phyloP scores from a whole-genome alignment of 1,140 invertebrate genomes.

The Periplaneta americana region DNA sequence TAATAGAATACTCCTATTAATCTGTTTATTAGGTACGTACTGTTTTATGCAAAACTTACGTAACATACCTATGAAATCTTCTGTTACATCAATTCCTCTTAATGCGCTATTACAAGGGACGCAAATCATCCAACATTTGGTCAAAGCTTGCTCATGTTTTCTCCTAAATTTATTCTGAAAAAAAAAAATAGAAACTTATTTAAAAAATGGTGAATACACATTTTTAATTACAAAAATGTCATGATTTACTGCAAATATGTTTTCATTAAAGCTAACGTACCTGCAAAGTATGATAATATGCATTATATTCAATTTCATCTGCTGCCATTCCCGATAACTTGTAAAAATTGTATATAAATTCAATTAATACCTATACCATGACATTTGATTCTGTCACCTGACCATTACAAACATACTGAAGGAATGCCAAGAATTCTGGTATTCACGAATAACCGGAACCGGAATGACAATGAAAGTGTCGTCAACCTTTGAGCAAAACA shows the following conservation, averaged over 20 bases:
- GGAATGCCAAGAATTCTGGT: too few species aligned
- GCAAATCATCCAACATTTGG: constrained; percentile 29
- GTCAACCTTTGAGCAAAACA: too few species aligned
- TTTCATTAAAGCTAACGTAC: constrained; percentile 16
- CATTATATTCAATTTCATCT: constrained; percentile 27
- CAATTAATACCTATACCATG: background rate
- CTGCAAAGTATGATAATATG: constrained; percentile 24
- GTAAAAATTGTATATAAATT: background rate
- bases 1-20: too few species aligned
- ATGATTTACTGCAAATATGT: background rate
- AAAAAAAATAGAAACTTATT: background rate
- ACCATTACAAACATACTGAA: background rate
- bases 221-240: background rate
- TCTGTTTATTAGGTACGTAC: too few species aligned
- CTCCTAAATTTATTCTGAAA: constrained; percentile 25
- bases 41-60: too few species aligned
- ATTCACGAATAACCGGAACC: too few species aligned
- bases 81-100: constrained; percentile 22
- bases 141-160: constrained; percentile 25
- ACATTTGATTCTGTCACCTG: too few species aligned
- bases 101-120: constrained; percentile 23
- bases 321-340: constrained; percentile 17
- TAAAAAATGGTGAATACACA: background rate
- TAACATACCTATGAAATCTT: constrained; percentile 26
- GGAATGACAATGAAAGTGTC: too few species aligned